Evolutionary conservation across 2,797 vertebrate species (phyloP), one percentile per base, ranked within the genome.

Genomic region (Molossus molossus): DNA sequence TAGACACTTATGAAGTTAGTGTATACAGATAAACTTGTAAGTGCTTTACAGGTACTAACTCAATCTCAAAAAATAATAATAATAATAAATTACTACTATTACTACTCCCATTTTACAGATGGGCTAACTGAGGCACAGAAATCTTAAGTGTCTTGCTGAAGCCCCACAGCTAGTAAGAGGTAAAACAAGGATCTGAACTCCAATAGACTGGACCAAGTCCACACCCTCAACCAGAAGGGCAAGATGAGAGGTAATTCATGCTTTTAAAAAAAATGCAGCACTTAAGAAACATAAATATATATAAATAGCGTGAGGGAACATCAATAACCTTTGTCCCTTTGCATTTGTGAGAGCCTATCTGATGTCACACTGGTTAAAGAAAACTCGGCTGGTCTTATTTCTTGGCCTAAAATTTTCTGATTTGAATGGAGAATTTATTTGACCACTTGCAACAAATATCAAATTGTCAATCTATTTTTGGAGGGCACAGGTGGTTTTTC

Each of bases 381-480:
- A 58, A 53, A 33, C 27, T 58, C 29, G 55, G 13, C 12, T 73
- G 13, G 9, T 40, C 29, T 80, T 45, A 33, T 20, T 73, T 50
- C 10, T 33, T 77, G 33, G 14, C 8, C 50, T 95, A 20, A 29
- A 25, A 17, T 37, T 82, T 7, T 48, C 33, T 23, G 9, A 62
- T 60, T 11, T 77, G 21, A 79, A 69, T 65, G 17, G 10, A 7
- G 1, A 53, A 73, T 70, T n/a, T 70, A 60, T 60, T 53, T 75
- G 40, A 67, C 23, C 9, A 87, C 58, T 75, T 87, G 29, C 37
- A 67, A n/a, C 48, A 89, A 89, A 90, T 89, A 76, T 40, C 20
- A 82, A 67, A 75, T 67, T 82, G 17, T 53, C 75, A 7, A 10
- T 25, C 58, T 48, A 57, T 58, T 50, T 58, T 67, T 79, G 37